These are phyloP conservation scores for Psettodes erumei DNA, from an alignment of 2,113 vertebrate genomes.

Conservation along the genomic window DNA sequence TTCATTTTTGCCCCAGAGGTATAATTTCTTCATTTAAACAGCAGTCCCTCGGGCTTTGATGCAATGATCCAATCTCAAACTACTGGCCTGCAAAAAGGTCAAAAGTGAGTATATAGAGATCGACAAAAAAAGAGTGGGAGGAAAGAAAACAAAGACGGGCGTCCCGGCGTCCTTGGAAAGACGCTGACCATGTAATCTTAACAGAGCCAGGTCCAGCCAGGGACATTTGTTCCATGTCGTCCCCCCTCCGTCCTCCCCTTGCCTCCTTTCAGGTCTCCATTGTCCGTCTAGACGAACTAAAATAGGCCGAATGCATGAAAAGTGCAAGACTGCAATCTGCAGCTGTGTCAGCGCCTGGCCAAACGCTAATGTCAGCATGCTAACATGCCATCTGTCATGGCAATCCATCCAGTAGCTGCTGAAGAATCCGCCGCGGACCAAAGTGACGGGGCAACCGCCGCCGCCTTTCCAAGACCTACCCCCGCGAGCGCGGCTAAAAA, in stretches of 20 bases:
- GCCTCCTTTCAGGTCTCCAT: neutral
- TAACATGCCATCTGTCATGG: neutral
- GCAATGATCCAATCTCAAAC: slow-evolving; percentile 31
- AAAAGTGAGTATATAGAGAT: slow-evolving; percentile 25
- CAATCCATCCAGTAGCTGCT: neutral
- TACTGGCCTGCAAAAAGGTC: slow-evolving; percentile 28
- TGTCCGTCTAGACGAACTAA: neutral
- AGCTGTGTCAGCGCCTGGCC: neutral
- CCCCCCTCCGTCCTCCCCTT: neutral
- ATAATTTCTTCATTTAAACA: slow-evolving; percentile 24
- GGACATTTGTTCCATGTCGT: neutral
- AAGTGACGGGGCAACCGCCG: neutral
- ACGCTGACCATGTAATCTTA: neutral
- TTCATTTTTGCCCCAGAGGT: slow-evolving; percentile 10
- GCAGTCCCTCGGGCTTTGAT: slow-evolving; percentile 9
- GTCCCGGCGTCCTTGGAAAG: neutral
- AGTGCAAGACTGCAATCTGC: neutral
- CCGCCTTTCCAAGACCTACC: neutral
- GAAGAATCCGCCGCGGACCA: neutral
- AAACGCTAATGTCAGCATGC: slow-evolving; percentile 10
- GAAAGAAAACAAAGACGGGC: neutral
- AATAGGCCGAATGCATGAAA: neutral
- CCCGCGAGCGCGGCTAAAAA: too few relatives aligned
- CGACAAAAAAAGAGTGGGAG: slow-evolving; percentile 1
- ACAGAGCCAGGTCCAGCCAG: neutral